Evolutionary conservation across 2,888 invertebrate genomes (phyloP).

Genomic region (Meganola albula): DNA sequence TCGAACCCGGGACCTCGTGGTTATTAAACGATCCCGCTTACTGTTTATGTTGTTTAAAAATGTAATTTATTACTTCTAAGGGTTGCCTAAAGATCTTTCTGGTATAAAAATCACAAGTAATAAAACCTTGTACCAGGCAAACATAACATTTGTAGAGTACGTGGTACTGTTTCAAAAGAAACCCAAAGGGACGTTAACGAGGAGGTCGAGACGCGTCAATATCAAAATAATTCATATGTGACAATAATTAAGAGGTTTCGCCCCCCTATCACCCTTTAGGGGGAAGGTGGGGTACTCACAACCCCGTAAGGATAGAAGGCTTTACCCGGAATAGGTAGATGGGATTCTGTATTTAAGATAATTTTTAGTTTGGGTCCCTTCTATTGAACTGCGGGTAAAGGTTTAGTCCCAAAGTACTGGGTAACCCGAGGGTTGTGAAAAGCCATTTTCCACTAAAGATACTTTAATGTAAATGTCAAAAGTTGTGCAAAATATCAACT

Average conservation of each 20-base stretch:
- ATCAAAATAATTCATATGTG: conserved; percentile 72
- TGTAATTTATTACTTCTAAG: too few relatives aligned
- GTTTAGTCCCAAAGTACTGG: too few relatives aligned
- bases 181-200: conserved; percentile 34
- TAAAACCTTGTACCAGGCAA: conserved; percentile 16
- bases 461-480: too few relatives aligned
- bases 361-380: conserved; percentile 30
- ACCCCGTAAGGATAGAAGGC: conserved; percentile 39
- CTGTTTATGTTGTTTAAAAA: too few relatives aligned
- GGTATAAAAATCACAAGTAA: too few relatives aligned
- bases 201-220: conserved; percentile 50
- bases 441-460: too few relatives aligned
- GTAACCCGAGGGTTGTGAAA: too few relatives aligned
- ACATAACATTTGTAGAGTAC: conserved; percentile 18
- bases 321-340: conserved; percentile 31
- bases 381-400: too few relatives aligned
- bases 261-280: conserved; percentile 39
- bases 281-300: conserved; percentile 30
- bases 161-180: conserved; percentile 29
- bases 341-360: conserved; percentile 34
- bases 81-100: too few relatives aligned
- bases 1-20: too few relatives aligned
- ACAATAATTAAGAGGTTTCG: conserved; percentile 64
- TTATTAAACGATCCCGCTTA: too few relatives aligned
- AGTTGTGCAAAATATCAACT: too few relatives aligned